Conservation (phyloP, 2,113 vertebrate species). For the Neotoma lepida region DNA sequence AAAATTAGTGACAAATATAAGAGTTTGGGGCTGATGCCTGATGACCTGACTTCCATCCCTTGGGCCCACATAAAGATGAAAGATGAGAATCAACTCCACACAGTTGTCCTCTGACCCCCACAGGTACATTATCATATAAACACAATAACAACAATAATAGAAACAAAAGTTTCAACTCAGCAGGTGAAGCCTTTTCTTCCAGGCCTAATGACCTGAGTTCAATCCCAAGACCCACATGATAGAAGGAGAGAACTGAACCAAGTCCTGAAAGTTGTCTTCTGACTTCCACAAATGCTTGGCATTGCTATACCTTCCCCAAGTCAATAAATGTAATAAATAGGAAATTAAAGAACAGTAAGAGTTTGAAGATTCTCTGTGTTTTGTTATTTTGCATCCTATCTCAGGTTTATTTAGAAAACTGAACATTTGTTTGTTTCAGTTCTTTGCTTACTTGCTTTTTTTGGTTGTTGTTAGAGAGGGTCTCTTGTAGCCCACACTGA, state of each 20-base stretch:
- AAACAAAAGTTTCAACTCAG: background rate
- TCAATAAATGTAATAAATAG: background rate
- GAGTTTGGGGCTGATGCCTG: background rate
- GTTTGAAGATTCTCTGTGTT: background rate
- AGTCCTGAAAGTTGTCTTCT: background rate
- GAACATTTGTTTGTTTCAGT: conserved; percentile 28
- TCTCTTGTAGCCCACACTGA: background rate
- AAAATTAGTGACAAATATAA: background rate
- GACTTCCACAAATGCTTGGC: background rate
- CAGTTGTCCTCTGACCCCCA: background rate
- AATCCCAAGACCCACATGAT: background rate
- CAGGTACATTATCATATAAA: background rate
- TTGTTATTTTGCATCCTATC: background rate
- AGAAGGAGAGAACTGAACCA: no score
- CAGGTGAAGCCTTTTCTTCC: background rate
- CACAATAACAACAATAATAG: background rate
- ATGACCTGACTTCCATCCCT: background rate
- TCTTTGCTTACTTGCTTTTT: background rate
- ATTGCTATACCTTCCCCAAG: background rate
- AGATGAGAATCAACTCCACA: background rate
- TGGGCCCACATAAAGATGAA: background rate
- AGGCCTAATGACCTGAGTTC: background rate
- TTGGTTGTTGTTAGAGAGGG: background rate
- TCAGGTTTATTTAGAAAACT: conserved; percentile 43
- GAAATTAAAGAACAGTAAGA: conserved; percentile 4